phyloP scores from a whole-genome alignment of 2,797 vertebrate genomes.

The Sebastes minor region DNA sequence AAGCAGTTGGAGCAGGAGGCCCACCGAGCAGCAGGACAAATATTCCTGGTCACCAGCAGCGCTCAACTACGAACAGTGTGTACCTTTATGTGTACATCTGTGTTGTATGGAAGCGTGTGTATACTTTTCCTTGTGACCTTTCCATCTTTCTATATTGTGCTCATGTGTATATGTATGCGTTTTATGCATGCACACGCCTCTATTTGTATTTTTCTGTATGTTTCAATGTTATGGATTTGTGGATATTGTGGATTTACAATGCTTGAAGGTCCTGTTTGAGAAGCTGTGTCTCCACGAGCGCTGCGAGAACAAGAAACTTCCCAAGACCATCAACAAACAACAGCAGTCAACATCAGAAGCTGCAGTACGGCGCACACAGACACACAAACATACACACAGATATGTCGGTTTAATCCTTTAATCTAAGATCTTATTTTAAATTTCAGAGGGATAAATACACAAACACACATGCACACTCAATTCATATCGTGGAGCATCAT shows the following conservation, averaged over 20 bases:
- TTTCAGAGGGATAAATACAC: background rate
- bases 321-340: conserved; percentile 83
- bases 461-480: background rate
- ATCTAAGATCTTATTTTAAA: background rate
- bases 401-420: background rate
- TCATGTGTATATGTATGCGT: background rate
- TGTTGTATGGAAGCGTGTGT: background rate
- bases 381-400: conserved; percentile 9
- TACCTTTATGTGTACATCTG: background rate
- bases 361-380: conserved; percentile 73
- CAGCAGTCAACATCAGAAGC: conserved; percentile 90
- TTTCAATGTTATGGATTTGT: background rate
- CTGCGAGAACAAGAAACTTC: conserved; percentile 84
- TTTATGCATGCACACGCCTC: background rate
- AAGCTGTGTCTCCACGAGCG: conserved; percentile 87
- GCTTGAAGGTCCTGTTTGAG: conserved; percentile 89
- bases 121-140: background rate
- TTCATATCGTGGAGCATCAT: background rate
- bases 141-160: background rate
- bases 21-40: conserved; percentile 88
- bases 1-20: conserved; percentile 91
- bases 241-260: conserved; percentile 13
- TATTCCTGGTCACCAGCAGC: conserved; percentile 90
- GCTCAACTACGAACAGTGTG: conserved; percentile 88
- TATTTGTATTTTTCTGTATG: background rate